Percentiles rank a stretch among this genome's conserved stretches.
Conservation (phyloP, 2,113 vertebrate species). For the Neodon shergylaensis region DNA sequence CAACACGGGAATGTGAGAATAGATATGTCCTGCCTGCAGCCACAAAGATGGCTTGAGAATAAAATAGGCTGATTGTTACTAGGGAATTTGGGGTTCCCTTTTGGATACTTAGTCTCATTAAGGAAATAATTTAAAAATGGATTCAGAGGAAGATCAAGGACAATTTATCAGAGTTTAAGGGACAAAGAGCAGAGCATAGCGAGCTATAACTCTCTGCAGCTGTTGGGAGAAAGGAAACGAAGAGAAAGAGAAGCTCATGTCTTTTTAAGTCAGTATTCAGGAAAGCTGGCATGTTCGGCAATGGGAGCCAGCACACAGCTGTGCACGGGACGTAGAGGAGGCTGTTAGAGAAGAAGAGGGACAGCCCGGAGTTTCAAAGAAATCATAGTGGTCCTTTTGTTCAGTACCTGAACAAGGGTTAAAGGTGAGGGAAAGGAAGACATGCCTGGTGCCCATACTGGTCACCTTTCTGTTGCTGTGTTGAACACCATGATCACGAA, state of each 20-base stretch:
- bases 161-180: background rate
- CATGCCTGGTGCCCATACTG: background rate
- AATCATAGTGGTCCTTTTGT: background rate
- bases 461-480: background rate
- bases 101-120: background rate
- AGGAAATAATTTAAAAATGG: background rate
- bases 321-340: fast-evolving
- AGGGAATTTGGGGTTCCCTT: background rate
- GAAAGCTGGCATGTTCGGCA: too few species aligned
- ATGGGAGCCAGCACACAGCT: background rate
- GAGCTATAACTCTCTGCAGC: background rate
- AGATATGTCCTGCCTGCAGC: background rate
- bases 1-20: background rate
- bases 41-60: background rate
- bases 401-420: background rate
- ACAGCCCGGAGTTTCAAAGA: background rate
- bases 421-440: too few species aligned
- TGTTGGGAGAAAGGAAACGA: background rate
- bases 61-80: background rate
- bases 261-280: background rate
- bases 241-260: background rate
- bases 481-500: background rate
- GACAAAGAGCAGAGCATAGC: too few species aligned
- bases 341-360: background rate
- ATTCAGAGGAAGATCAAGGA: background rate